These are phyloP conservation scores for Helostoma temminkii DNA, from an alignment of 2,797 vertebrate species.

Conservation along the genomic window DNA sequence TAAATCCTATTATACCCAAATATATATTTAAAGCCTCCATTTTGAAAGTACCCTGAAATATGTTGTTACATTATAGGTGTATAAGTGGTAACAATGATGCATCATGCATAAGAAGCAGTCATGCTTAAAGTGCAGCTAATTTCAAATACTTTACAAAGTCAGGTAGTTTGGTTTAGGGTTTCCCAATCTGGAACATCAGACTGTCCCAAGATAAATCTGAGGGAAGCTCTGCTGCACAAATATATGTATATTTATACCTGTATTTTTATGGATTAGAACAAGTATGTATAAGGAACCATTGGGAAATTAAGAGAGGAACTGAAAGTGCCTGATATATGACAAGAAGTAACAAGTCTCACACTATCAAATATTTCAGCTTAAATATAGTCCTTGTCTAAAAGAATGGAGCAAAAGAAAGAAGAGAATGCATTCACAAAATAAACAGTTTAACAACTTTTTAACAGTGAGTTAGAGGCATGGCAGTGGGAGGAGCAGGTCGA, in stretches of 20 bases:
- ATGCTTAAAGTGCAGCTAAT: background rate
- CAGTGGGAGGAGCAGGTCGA: conserved; percentile 83
- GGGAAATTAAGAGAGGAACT: no score
- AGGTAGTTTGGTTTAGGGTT: no score
- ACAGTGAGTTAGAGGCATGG: conserved; percentile 86
- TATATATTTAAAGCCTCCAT: no score
- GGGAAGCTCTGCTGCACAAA: background rate
- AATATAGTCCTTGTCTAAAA: background rate
- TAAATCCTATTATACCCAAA: background rate
- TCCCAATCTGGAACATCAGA: no score
- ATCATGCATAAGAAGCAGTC: background rate
- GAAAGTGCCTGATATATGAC: background rate
- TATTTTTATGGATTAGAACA: no score
- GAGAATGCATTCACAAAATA: conserved; percentile 6
- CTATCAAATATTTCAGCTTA: background rate
- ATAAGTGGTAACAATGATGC: background rate
- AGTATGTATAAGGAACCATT: no score
- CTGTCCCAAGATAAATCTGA: no score
- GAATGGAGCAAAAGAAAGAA: background rate
- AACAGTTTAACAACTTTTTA: conserved; percentile 19
- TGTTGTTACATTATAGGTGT: no score
- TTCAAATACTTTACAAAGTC: no score
- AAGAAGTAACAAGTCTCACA: background rate
- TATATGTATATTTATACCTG: no score
- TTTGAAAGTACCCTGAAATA: no score